Conservation (phyloP, 2,797 vertebrate genomes). For the Melanotaenia maccullochi region DNA sequence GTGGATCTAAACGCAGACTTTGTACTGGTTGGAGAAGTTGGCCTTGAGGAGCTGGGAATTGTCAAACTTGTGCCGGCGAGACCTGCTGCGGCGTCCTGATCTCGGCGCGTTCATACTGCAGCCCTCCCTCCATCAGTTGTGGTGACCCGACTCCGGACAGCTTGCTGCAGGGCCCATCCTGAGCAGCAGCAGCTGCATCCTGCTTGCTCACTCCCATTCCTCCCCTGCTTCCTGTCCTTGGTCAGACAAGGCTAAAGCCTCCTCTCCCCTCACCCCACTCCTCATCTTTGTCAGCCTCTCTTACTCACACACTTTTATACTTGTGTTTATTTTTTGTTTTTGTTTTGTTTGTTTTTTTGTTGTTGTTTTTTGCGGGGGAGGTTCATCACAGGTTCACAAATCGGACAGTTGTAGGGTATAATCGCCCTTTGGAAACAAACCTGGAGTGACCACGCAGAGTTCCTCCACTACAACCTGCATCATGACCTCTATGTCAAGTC, state of each 20-base stretch:
- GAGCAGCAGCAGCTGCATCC: constrained; percentile 87
- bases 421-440: constrained; percentile 14
- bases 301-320: constrained; percentile 24
- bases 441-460: constrained; percentile 30
- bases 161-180: constrained; percentile 82
- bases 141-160: constrained; percentile 77
- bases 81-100: constrained; percentile 52
- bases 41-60: constrained; percentile 29
- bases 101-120: constrained; percentile 41
- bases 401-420: constrained; percentile 10
- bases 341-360: constrained; percentile 12
- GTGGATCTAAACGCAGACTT: constrained; percentile 14
- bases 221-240: constrained; percentile 87
- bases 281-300: constrained; percentile 44
- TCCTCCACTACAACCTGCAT: constrained; percentile 49
- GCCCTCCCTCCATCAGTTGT: constrained; percentile 62
- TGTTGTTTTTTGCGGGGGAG: background rate
- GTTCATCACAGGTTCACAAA: constrained; percentile 7
- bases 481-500: constrained; percentile 99
- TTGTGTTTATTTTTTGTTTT: constrained; percentile 21
- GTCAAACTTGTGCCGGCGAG: constrained; percentile 20
- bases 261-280: constrained; percentile 63
- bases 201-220: constrained; percentile 79
- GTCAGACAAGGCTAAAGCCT: constrained; percentile 79
- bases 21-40: constrained; percentile 15